A percentile compares a stretch with the other conserved stretches of the same genome.
Conservation (phyloP, 2,797 vertebrate species). For the Chiloscyllium punctatum region DNA sequence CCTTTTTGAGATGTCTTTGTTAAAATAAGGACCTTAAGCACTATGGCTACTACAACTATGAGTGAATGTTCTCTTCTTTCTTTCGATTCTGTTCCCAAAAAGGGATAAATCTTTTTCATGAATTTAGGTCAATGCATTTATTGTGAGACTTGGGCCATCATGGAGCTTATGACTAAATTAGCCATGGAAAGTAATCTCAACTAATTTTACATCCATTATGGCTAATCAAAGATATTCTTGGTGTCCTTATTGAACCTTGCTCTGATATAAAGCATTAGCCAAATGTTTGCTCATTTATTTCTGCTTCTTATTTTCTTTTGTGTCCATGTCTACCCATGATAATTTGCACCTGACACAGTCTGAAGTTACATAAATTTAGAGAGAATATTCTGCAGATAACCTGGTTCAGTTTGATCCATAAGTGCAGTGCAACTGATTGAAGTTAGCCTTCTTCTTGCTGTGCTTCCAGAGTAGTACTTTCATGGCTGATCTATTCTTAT, state of each 20-base stretch:
- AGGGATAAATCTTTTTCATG: neutral
- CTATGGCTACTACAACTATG: neutral
- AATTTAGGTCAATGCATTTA: neutral
- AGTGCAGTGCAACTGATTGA: neutral
- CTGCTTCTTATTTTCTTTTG: neutral
- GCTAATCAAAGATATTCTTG: neutral
- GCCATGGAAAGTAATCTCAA: neutral
- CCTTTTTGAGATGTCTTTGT: neutral
- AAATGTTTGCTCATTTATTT: neutral
- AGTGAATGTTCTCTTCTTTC: neutral
- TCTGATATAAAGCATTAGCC: neutral
- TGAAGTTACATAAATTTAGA: neutral
- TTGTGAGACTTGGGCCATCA: neutral
- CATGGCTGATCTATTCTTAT: neutral
- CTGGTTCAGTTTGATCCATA: neutral
- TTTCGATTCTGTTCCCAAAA: neutral
- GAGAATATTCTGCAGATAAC: neutral
- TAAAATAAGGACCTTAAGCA: neutral
- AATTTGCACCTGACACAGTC: neutral
- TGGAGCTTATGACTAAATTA: constrained; percentile 8
- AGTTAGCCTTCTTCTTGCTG: neutral
- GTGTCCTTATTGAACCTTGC: neutral
- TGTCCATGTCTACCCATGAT: neutral
- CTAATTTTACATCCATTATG: constrained; percentile 7
- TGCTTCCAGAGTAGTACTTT: neutral